phyloP scores from a whole-genome alignment of 2,113 vertebrate genomes.

The sheep (Ovis aries) region DNA sequence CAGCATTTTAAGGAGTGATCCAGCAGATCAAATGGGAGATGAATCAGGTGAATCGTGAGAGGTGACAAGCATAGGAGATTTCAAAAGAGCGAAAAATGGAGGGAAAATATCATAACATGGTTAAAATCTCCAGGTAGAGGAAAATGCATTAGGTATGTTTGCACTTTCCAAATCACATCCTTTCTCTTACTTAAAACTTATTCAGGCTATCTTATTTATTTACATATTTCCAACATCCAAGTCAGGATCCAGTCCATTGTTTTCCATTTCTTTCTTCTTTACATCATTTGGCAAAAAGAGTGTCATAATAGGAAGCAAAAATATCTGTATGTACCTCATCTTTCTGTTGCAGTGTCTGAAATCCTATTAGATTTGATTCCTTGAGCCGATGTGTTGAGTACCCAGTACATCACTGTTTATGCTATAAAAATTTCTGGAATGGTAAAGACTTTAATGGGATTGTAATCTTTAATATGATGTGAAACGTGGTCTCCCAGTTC shows the following conservation, averaged over 20 bases:
- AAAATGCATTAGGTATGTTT: background rate
- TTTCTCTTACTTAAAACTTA: background rate
- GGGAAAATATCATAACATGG: background rate
- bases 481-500: background rate
- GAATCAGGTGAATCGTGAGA: background rate
- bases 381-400: background rate
- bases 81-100: background rate
- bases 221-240: background rate
- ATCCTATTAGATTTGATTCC: background rate
- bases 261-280: background rate
- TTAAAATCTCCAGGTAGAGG: background rate
- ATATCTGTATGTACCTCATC: background rate
- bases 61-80: background rate
- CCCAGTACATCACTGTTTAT: fast-evolving
- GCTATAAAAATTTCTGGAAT: background rate
- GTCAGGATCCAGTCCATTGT: background rate
- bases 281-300: background rate
- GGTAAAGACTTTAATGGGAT: background rate
- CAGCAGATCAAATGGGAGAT: background rate
- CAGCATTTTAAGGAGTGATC: background rate
- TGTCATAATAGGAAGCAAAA: background rate
- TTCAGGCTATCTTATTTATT: background rate
- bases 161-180: background rate
- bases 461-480: background rate
- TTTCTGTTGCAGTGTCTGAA: background rate